Evolutionary conservation across 30 jellyfish, hydroid and myxozoan genomes (phyloP), one percentile per base, ranked within the genome.

Genomic region (Catostylus mosaicus): DNA sequence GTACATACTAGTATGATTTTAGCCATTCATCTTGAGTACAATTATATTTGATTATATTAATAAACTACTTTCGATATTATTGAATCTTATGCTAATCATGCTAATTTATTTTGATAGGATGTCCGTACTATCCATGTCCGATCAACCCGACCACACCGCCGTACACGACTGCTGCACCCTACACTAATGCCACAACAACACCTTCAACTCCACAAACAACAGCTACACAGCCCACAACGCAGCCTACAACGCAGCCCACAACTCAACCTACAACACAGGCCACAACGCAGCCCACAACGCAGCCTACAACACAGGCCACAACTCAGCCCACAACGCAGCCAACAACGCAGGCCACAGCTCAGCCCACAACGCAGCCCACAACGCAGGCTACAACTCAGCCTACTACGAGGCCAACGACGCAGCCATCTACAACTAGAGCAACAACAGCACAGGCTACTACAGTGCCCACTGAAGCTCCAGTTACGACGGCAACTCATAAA

Each of bases 231-330:
- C 46, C 88, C 48, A 48, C 92, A 36, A 89, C 91, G 27, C 32
- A 94, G 65, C 73, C 71, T 30, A 54, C 95, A 47, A 76, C 96
- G 4, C 30, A 84, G 7, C 26, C 93, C 38, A 87, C 88, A 30
- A 46, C 96, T 26, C 23, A 79, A 16, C 30, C 92, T 48, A 77
- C 90, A 32, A 30, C 76, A 33, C 57, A 67, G 22, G 51, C 87
- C 2, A 67, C 87, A 18, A 78, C 96, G 23, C 43, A 76, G 36
- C 38, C 73, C 2, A 60, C 86, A 0, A 16, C 89, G 11, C 62
- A 82, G 9, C 33, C 84, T 10, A 43, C 89, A 3, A 30, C 81
- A 0, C 48, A 59, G 12, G n/a, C 86, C 19, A 37, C 82, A 51
- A 40, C 91, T 40, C 19, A 71, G 1, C 27, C 90, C 2, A 68